Conservation (phyloP, 2,797 vertebrate species). For the Siniperca undulata region DNA sequence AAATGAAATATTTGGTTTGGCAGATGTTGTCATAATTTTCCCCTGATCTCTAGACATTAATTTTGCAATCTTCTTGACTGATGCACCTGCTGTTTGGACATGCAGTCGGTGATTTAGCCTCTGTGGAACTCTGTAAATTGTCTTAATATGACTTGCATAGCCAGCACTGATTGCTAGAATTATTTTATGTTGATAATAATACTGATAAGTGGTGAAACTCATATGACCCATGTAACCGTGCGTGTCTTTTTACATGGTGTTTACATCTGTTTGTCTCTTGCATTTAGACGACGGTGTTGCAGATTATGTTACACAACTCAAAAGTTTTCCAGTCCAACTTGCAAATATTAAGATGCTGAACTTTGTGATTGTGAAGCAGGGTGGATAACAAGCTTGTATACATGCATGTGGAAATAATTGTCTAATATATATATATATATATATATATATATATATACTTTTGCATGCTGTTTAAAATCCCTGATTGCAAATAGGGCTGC, state of each 20-base stretch:
- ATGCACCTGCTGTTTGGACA: slow-evolving; percentile 34
- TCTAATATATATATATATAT: no score
- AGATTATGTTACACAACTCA: not conserved
- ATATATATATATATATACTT: no score
- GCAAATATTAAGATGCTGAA: not conserved
- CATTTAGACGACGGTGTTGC: slow-evolving; percentile 7
- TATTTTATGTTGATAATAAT: slow-evolving; percentile 9
- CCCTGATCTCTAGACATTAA: slow-evolving; percentile 13
- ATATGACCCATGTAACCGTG: not conserved
- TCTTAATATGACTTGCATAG: not conserved
- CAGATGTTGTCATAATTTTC: slow-evolving; percentile 3
- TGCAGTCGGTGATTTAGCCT: not conserved
- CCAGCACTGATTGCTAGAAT: not conserved
- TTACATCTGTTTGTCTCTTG: slow-evolving; percentile 9
- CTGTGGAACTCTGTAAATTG: not conserved
- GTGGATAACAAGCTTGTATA: not conserved
- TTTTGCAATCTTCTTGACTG: not conserved
- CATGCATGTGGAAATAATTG: not conserved
- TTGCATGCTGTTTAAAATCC: no score
- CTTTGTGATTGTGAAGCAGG: not conserved
- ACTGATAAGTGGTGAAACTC: slow-evolving; percentile 2
- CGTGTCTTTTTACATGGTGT: not conserved
- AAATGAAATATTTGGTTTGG: slow-evolving; percentile 23
- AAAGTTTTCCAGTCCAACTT: not conserved
- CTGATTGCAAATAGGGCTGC: no score